Conservation (phyloP, 2,797 vertebrate genomes). For the Lycodopsis pacificus region DNA sequence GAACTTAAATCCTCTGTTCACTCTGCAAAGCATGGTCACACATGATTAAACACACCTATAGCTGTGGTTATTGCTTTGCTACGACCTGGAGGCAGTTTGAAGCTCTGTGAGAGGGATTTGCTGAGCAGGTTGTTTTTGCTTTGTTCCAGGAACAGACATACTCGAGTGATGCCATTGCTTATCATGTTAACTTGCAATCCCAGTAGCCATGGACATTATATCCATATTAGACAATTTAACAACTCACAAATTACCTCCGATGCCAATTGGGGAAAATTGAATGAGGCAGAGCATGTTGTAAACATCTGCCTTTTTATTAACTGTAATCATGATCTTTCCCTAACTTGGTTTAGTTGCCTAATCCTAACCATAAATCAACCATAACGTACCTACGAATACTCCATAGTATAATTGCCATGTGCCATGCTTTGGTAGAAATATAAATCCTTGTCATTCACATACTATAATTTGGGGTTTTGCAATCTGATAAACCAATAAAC, state of each 20-base stretch:
- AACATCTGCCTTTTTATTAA: background rate
- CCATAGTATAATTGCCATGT: background rate
- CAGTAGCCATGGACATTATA: background rate
- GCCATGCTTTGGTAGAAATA: background rate
- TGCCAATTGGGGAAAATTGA: too few relatives aligned
- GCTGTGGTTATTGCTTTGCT: background rate
- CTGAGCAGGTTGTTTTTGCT: background rate
- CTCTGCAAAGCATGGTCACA: background rate
- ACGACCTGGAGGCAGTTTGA: background rate
- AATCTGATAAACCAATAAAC: background rate
- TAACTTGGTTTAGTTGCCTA: background rate
- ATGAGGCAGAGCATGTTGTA: background rate
- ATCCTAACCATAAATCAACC: background rate
- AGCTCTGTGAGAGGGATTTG: background rate
- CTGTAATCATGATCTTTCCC: background rate
- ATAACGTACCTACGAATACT: too few relatives aligned
- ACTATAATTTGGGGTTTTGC: background rate
- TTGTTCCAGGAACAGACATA: conserved; percentile 1
- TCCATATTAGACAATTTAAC: background rate
- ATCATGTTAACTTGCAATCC: background rate
- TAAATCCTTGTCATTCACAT: background rate
- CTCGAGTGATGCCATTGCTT: background rate
- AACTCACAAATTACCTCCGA: background rate
- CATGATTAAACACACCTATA: background rate
- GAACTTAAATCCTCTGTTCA: background rate